Evolutionary conservation across 2,888 invertebrate species (phyloP).

Genomic region (Ophion slaviceki): DNA sequence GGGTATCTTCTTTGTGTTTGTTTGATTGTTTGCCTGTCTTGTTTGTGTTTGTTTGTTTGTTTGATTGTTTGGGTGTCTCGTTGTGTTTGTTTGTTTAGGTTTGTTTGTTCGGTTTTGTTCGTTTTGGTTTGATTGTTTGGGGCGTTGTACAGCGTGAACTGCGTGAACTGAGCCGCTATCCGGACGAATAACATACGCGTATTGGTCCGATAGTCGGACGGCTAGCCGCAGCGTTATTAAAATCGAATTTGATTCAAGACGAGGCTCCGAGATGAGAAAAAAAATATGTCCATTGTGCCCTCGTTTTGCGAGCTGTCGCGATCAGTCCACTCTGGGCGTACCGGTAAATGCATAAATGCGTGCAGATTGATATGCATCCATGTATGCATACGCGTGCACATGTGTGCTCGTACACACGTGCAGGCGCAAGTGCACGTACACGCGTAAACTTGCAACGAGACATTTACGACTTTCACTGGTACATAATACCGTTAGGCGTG

Average conservation of each 20-base stretch:
- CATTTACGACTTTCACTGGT: constrained; percentile 74
- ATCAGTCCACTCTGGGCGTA: constrained; percentile 45
- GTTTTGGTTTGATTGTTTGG: too few relatives aligned
- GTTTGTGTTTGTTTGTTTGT: too few relatives aligned
- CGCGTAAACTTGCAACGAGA: constrained; percentile 57
- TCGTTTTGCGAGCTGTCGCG: constrained; percentile 32
- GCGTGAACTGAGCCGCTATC: too few relatives aligned
- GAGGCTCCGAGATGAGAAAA: constrained; percentile 29
- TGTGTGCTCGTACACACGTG: neutral
- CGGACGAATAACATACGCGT: too few relatives aligned
- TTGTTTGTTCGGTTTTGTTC: too few relatives aligned
- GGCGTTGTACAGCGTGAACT: too few relatives aligned
- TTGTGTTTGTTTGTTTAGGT: too few relatives aligned
- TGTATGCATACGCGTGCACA: neutral
- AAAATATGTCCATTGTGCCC: constrained; percentile 1
- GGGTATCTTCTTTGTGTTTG: too few relatives aligned
- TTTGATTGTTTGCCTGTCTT: too few relatives aligned
- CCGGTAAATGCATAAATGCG: constrained; percentile 38
- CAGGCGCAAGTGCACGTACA: neutral
- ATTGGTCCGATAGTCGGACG: too few relatives aligned
- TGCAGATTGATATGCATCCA: constrained; percentile 46
- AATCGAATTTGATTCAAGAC: constrained; percentile 26
- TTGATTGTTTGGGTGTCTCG: too few relatives aligned
- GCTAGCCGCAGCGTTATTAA: neutral
- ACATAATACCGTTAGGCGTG: constrained; percentile 70